Evolutionary conservation across 2,113 vertebrate genomes (phyloP).

Genomic region (Nansenia antarctica): DNA sequence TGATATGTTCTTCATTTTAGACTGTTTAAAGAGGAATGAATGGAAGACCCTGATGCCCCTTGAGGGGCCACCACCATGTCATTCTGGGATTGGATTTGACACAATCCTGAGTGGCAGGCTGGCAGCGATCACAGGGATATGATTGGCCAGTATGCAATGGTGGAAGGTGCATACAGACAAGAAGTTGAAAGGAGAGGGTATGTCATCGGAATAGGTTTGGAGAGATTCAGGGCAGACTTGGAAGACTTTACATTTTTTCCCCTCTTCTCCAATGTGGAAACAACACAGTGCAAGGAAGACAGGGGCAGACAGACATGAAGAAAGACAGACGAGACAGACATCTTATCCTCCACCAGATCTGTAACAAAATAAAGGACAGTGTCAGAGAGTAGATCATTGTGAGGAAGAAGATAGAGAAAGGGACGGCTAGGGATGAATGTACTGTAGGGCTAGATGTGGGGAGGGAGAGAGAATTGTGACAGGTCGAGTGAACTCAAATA

Average conservation of each 20-base stretch:
- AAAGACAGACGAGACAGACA: slow-evolving; percentile 63
- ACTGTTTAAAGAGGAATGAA: slow-evolving; percentile 26
- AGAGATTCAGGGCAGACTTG: slow-evolving; percentile 56
- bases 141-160: slow-evolving; percentile 45
- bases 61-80: slow-evolving; percentile 36
- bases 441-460: neutral
- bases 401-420: neutral
- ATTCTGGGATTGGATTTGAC: slow-evolving; percentile 25
- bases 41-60: slow-evolving; percentile 37
- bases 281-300: slow-evolving; percentile 68
- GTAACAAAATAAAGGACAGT: slow-evolving; percentile 18
- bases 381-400: neutral
- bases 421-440: no score
- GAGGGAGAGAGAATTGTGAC: neutral
- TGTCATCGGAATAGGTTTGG: slow-evolving; percentile 46
- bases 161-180: slow-evolving; percentile 41
- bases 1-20: slow-evolving; percentile 58
- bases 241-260: slow-evolving; percentile 65
- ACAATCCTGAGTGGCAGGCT: slow-evolving; percentile 29
- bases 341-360: slow-evolving; percentile 76
- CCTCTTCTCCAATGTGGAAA: slow-evolving; percentile 65
- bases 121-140: slow-evolving; percentile 33
- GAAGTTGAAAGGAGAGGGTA: slow-evolving; percentile 19
- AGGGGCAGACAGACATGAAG: slow-evolving; percentile 57
- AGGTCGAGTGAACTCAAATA: no score